Conservation (phyloP, 1,140 invertebrate species). For the Hylaeus volcanicus region DNA sequence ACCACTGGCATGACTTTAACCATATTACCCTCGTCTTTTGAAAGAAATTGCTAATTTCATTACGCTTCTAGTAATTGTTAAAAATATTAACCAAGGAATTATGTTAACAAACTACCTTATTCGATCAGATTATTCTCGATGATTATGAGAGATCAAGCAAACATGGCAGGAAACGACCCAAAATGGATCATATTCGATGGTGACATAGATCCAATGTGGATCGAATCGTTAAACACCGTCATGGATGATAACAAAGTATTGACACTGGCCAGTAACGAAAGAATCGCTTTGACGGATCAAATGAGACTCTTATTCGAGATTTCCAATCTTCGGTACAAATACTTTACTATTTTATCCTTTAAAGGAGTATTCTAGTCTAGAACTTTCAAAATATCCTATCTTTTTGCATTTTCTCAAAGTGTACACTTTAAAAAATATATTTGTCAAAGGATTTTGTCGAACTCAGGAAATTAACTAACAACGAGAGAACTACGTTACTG, state of each 20-base stretch:
- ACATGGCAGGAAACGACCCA: constrained; percentile 90
- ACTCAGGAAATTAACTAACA: too few relatives aligned
- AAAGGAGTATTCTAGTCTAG: too few relatives aligned
- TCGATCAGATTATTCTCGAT: constrained; percentile 90
- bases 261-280: constrained; percentile 95
- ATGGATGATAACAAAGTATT: constrained; percentile 93
- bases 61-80: too few relatives aligned
- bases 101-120: neutral
- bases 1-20: too few relatives aligned
- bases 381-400: too few relatives aligned
- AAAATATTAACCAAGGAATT: too few relatives aligned
- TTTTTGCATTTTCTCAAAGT: too few relatives aligned
- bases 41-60: too few relatives aligned
- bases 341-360: neutral
- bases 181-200: constrained; percentile 98
- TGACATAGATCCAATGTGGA: constrained; percentile 99
- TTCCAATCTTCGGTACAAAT: constrained; percentile 84
- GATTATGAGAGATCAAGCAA: constrained; percentile 95
- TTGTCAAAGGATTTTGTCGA: too few relatives aligned
- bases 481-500: too few relatives aligned
- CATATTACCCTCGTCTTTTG: too few relatives aligned
- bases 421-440: too few relatives aligned
- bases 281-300: constrained; percentile 93
- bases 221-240: constrained; percentile 94
- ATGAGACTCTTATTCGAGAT: constrained; percentile 98